phyloP scores from a whole-genome alignment of 1,140 invertebrate species.

The Aricia agestis region DNA sequence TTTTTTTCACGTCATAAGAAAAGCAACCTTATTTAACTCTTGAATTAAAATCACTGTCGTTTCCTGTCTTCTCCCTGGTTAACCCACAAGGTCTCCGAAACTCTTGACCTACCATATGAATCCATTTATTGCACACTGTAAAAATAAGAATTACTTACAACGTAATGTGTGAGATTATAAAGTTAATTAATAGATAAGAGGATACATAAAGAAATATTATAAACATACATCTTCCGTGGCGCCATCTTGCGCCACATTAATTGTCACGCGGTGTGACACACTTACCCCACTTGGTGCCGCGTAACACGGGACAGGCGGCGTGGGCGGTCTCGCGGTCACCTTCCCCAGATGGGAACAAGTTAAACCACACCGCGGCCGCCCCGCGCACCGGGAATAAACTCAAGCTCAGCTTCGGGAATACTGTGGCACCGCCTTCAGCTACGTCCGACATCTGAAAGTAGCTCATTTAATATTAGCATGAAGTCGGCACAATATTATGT shows the following conservation, averaged over 20 bases:
- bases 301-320: constrained; percentile 97
- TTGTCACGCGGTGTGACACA: too few relatives aligned
- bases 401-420: constrained; percentile 91
- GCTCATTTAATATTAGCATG: background rate
- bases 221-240: too few relatives aligned
- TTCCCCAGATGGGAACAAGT: constrained; percentile 92
- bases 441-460: constrained; percentile 92
- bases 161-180: too few relatives aligned
- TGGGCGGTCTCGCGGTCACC: constrained; percentile 95
- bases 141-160: constrained; percentile 28
- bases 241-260: too few relatives aligned
- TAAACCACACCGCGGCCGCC: constrained; percentile 96
- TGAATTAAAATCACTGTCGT: too few relatives aligned
- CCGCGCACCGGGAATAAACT: constrained; percentile 93
- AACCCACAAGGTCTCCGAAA: constrained; percentile 87
- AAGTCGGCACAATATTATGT: too few relatives aligned
- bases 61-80: constrained; percentile 48
- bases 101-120: constrained; percentile 96
- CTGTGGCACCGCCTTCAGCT: constrained; percentile 95
- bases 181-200: too few relatives aligned
- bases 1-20: too few relatives aligned
- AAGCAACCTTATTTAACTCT: too few relatives aligned
- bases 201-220: too few relatives aligned
- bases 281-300: constrained; percentile 41
- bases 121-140: constrained; percentile 99